A percentile compares a stretch with the other conserved stretches of the same genome.
phyloP scores from a whole-genome alignment of 2,888 invertebrate species.

The Abrostola tripartita region DNA sequence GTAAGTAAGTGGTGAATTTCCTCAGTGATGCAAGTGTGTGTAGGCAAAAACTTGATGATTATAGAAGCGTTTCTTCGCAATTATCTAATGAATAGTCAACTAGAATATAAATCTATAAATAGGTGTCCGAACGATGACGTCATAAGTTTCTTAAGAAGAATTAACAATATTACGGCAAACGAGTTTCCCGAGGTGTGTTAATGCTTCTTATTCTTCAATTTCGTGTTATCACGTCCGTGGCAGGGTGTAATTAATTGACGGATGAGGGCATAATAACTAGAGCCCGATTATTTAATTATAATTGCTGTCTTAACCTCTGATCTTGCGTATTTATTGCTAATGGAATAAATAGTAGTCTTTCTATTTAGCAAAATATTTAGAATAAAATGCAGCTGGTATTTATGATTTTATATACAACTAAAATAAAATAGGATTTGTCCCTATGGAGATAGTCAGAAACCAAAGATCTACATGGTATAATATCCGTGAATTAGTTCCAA shows the following conservation, averaged over 20 bases:
- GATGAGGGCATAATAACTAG: conserved; percentile 8
- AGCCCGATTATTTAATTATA: conserved; percentile 9
- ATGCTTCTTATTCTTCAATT: conserved; percentile 17
- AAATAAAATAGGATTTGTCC: too few relatives aligned
- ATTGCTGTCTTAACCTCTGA: neutral
- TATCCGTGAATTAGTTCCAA: too few relatives aligned
- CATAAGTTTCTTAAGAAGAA: conserved; percentile 27
- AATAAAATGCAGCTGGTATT: too few relatives aligned
- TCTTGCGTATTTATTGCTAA: neutral
- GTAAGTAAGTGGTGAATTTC: too few relatives aligned
- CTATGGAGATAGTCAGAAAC: too few relatives aligned
- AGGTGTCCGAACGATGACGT: conserved; percentile 7
- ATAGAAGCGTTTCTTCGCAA: too few relatives aligned
- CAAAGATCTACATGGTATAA: too few relatives aligned
- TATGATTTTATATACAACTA: too few relatives aligned
- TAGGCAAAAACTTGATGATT: too few relatives aligned
- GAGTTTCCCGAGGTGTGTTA: conserved; percentile 13
- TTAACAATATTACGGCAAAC: conserved; percentile 17
- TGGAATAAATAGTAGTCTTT: neutral
- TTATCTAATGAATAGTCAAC: too few relatives aligned
- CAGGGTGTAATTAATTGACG: conserved; percentile 22
- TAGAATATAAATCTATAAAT: neutral
- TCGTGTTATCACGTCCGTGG: conserved; percentile 24
- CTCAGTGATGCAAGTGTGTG: too few relatives aligned
- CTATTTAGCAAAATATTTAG: too few relatives aligned